Conservation (phyloP, 2,888 invertebrate genomes). For the Prosopocoilus inquinatus region DNA sequence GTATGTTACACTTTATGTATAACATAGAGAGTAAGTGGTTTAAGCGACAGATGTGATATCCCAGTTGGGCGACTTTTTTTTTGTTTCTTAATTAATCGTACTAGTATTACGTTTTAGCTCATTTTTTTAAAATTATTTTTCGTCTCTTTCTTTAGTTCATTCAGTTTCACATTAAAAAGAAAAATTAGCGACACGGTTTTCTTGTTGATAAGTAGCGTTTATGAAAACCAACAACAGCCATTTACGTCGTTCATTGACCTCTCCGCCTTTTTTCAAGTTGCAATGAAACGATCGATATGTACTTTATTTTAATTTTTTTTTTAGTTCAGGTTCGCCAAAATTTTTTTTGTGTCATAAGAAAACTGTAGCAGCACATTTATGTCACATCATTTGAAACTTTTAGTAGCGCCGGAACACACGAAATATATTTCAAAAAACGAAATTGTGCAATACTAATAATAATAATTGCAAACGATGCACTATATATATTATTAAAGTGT, state of each 20-base stretch:
- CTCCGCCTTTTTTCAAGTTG: not conserved
- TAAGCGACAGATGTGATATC: constrained; percentile 45
- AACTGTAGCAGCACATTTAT: too few relatives aligned
- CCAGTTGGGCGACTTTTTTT: constrained; percentile 43
- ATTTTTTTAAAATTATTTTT: too few relatives aligned
- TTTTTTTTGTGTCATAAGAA: not conserved
- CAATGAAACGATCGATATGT: too few relatives aligned
- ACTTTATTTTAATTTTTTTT: not conserved
- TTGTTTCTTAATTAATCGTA: too few relatives aligned
- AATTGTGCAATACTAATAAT: not conserved
- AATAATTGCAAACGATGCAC: too few relatives aligned
- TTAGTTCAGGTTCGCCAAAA: not conserved
- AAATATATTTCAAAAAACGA: constrained; percentile 2
- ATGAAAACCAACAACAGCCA: too few relatives aligned
- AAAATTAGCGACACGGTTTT: not conserved
- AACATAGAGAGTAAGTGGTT: constrained; percentile 25
- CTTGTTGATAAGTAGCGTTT: too few relatives aligned
- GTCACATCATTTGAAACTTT: not conserved
- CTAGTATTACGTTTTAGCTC: constrained; percentile 21
- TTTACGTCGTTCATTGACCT: not conserved
- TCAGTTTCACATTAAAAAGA: not conserved
- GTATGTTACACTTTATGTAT: constrained; percentile 29
- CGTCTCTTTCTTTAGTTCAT: not conserved
- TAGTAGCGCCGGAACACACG: constrained; percentile 6
- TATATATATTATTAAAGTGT: too few relatives aligned